Conservation (phyloP, 1,140 invertebrate species). For the Zaprionus davidi region DNA sequence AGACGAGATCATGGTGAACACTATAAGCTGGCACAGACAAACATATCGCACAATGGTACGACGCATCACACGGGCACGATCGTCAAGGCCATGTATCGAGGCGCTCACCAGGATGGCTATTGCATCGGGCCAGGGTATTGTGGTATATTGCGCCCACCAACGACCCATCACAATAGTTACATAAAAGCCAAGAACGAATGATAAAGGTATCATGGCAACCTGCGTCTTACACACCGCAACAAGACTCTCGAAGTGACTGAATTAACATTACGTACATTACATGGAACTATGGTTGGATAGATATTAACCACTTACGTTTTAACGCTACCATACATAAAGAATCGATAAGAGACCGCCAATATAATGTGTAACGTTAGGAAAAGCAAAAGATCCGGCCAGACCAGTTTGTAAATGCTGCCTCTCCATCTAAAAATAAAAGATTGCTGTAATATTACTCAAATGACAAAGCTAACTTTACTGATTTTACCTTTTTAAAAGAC, state of each 20-base stretch:
- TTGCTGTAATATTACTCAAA: background rate
- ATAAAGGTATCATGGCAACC: slow-evolving; percentile 92
- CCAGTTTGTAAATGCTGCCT: slow-evolving; percentile 97
- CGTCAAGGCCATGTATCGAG: slow-evolving; percentile 87
- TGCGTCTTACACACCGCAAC: slow-evolving; percentile 91
- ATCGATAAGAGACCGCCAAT: slow-evolving; percentile 93
- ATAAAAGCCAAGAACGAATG: slow-evolving; percentile 95
- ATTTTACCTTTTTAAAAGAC: slow-evolving; percentile 52
- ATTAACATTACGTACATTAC: slow-evolving; percentile 35
- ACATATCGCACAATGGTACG: slow-evolving; percentile 93
- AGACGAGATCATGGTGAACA: slow-evolving; percentile 93
- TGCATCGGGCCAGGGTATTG: slow-evolving; percentile 92
- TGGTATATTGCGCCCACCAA: slow-evolving; percentile 95
- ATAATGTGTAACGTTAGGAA: slow-evolving; percentile 92
- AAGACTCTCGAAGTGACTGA: slow-evolving; percentile 89
- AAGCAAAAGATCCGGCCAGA: slow-evolving; percentile 95
- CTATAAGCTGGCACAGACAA: slow-evolving; percentile 92
- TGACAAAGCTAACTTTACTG: background rate
- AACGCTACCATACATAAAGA: slow-evolving; percentile 89
- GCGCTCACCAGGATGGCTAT: slow-evolving; percentile 90
- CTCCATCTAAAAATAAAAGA: slow-evolving; percentile 91
- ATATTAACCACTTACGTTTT: slow-evolving; percentile 87
- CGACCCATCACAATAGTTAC: slow-evolving; percentile 95
- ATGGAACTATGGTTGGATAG: background rate
- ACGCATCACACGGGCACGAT: slow-evolving; percentile 93